A percentile compares a stretch with the other conserved stretches of the same genome.
These are phyloP conservation scores for Tachypleus tridentatus DNA, from an alignment of 1,140 invertebrate genomes.

Conservation along the genomic window DNA sequence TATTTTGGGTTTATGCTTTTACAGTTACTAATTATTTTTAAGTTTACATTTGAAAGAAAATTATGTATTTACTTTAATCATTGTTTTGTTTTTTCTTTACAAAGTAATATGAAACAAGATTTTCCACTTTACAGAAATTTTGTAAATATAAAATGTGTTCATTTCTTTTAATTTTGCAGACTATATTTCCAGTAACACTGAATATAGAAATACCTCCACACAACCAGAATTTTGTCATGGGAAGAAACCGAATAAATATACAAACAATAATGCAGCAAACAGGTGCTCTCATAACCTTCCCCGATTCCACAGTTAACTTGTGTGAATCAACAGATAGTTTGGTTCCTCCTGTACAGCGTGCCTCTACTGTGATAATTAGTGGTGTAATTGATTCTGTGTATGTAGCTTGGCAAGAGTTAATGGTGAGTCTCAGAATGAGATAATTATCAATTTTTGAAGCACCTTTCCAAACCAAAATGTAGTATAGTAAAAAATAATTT, in stretches of 20 bases:
- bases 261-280: slow-evolving; percentile 77
- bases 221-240: slow-evolving; percentile 78
- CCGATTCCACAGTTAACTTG: slow-evolving; percentile 26
- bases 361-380: slow-evolving; percentile 79
- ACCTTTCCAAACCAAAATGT: too few species aligned
- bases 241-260: slow-evolving; percentile 68
- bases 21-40: too few species aligned
- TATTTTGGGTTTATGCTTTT: too few species aligned
- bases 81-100: too few species aligned
- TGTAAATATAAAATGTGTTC: too few species aligned
- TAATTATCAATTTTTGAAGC: too few species aligned
- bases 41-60: too few species aligned
- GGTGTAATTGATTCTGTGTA: slow-evolving; percentile 80
- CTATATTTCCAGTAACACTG: slow-evolving; percentile 63
- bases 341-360: slow-evolving; percentile 43
- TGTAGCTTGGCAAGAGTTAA: slow-evolving; percentile 71
- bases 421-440: slow-evolving; percentile 41
- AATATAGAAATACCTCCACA: slow-evolving; percentile 86
- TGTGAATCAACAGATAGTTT: background rate
- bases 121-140: too few species aligned
- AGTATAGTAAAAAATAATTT: too few species aligned
- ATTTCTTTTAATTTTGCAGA: slow-evolving; percentile 36
- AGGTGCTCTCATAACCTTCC: slow-evolving; percentile 56
- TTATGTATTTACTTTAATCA: too few species aligned
- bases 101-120: too few species aligned